These are phyloP conservation scores for Leptocoma aspasia DNA, from an alignment of 2,113 vertebrate genomes.

Conservation along the genomic window DNA sequence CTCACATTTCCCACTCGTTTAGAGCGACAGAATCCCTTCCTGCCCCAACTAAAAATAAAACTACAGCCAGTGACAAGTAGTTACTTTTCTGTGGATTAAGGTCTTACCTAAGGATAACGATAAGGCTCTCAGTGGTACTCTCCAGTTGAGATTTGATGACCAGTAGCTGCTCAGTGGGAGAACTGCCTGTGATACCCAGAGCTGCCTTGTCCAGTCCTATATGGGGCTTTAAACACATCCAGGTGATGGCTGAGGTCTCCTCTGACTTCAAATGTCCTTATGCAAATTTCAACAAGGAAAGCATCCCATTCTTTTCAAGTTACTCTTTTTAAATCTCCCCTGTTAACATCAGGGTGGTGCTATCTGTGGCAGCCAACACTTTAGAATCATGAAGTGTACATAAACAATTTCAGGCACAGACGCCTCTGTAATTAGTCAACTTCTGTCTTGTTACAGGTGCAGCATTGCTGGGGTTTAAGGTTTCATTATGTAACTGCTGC, in stretches of 20 bases:
- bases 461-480: slow-evolving; percentile 19
- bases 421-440: slow-evolving; percentile 45
- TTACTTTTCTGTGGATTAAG: neutral
- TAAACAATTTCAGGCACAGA: slow-evolving; percentile 23
- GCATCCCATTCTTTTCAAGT: neutral
- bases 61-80: neutral
- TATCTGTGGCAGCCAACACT: neutral
- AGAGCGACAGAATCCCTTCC: neutral
- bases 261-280: neutral
- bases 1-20: neutral
- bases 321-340: neutral
- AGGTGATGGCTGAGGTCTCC: neutral
- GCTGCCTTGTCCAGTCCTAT: neutral
- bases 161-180: neutral
- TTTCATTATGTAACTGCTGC: slow-evolving; percentile 43
- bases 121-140: neutral
- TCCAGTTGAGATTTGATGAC: neutral
- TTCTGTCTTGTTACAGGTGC: slow-evolving; percentile 26
- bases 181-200: neutral
- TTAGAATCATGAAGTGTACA: neutral
- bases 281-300: neutral
- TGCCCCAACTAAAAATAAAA: neutral
- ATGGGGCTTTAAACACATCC: neutral
- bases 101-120: neutral
- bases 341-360: slow-evolving; percentile 8